Conservation (phyloP, 2,113 vertebrate genomes). For the Pygoscelis adeliae region DNA sequence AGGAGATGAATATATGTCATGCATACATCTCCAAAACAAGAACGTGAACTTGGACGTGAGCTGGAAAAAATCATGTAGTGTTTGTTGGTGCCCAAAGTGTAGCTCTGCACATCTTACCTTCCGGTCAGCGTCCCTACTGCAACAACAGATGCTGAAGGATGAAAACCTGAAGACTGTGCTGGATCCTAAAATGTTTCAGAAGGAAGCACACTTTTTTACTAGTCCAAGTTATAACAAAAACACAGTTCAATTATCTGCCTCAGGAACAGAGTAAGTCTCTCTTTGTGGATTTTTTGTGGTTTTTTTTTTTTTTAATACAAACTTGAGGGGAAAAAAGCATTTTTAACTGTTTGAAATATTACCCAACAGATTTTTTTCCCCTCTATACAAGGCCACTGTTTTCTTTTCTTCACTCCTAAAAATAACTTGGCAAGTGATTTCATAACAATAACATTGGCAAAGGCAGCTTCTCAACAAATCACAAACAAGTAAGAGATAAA, state of each 20-base stretch:
- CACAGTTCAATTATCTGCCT: not conserved
- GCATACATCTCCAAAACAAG: not conserved
- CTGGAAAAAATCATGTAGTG: not conserved
- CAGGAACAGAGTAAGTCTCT: not conserved
- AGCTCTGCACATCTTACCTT: slow-evolving; percentile 77
- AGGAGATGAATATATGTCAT: not conserved
- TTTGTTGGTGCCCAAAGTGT: not conserved
- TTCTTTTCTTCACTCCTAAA: not conserved
- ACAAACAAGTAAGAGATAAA: slow-evolving; percentile 9
- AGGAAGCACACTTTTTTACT: slow-evolving; percentile 27
- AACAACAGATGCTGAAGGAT: slow-evolving; percentile 91
- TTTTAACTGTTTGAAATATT: not conserved
- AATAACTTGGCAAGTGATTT: not conserved
- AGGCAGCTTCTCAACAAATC: not conserved
- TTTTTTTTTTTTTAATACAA: not conserved
- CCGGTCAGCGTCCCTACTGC: slow-evolving; percentile 94
- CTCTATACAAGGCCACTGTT: not conserved
- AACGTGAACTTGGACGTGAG: not conserved
- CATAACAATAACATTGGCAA: not conserved
- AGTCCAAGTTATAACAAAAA: not conserved
- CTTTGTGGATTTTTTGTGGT: not conserved
- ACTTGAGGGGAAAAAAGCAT: not conserved
- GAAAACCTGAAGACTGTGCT: slow-evolving; percentile 94
- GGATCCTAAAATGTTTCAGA: slow-evolving; percentile 83
- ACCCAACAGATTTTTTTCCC: not conserved